A percentile compares a stretch with the other conserved stretches of the same genome.
phyloP scores from a whole-genome alignment of 2,888 invertebrate genomes.

The Thecocarcelia acutangulata region DNA sequence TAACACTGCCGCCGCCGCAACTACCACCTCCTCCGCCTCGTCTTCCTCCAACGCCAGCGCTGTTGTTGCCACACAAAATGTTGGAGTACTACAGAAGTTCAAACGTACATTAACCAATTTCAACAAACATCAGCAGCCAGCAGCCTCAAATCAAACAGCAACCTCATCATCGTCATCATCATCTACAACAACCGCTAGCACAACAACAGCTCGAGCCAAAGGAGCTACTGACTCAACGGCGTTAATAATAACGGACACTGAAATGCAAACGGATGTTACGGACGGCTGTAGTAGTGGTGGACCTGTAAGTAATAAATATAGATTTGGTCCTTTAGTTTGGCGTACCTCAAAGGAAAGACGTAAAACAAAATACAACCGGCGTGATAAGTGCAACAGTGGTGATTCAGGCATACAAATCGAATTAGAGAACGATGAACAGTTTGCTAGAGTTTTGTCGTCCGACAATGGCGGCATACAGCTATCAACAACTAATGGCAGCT shows the following conservation, averaged over 20 bases:
- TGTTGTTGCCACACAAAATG: constrained; percentile 64
- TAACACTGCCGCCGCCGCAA: constrained; percentile 9
- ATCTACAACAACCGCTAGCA: constrained; percentile 46
- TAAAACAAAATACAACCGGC: constrained; percentile 86
- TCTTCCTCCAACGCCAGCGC: constrained; percentile 23
- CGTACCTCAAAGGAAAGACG: constrained; percentile 87
- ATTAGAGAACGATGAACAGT: constrained; percentile 81
- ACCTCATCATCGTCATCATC: constrained; percentile 51
- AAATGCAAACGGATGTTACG: constrained; percentile 62
- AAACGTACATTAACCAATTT: constrained; percentile 85
- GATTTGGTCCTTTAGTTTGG: constrained; percentile 88
- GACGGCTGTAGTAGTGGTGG: constrained; percentile 50
- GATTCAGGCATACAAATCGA: constrained; percentile 89
- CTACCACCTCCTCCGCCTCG: neutral
- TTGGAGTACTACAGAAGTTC: constrained; percentile 86
- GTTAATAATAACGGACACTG: constrained; percentile 49
- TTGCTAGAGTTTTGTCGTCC: constrained; percentile 71
- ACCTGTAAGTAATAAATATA: constrained; percentile 77
- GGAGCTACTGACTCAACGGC: constrained; percentile 35
- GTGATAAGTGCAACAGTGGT: constrained; percentile 88
- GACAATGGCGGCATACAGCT: constrained; percentile 46
- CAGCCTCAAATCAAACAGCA: constrained; percentile 57
- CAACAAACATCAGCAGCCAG: constrained; percentile 74
- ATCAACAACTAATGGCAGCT: constrained; percentile 27
- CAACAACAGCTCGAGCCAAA: constrained; percentile 29